Evolutionary conservation across 2,888 invertebrate genomes (phyloP).

Genomic region (Arctia plantaginis): DNA sequence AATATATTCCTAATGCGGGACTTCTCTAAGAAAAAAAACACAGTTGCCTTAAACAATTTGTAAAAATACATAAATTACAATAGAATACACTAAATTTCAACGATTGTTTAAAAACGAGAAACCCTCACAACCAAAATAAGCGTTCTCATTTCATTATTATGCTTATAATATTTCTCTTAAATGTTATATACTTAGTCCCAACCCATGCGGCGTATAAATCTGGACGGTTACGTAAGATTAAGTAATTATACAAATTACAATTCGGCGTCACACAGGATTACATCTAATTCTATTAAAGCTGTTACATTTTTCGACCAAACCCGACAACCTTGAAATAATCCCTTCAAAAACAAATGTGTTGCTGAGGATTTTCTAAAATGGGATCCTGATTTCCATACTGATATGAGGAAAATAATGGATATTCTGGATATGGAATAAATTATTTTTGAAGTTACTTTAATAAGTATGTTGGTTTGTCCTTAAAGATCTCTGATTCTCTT

Average conservation of each 20-base stretch:
- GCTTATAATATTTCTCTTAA: constrained; percentile 14
- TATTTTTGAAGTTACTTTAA: constrained; percentile 11
- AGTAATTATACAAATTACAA: constrained; percentile 47
- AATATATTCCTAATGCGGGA: no score
- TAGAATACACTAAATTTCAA: no score
- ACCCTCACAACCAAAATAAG: background rate
- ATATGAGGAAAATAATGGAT: constrained; percentile 15
- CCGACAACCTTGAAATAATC: constrained; percentile 32
- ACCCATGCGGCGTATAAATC: constrained; percentile 37
- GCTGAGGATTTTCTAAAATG: constrained; percentile 22
- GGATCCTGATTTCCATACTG: constrained; percentile 26
- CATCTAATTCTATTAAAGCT: constrained; percentile 44
- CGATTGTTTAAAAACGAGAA: background rate
- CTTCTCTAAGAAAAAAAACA: no score
- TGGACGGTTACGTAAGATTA: constrained; percentile 43
- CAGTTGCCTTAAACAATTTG: no score
- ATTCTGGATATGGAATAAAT: constrained; percentile 15
- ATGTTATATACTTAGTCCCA: constrained; percentile 31
- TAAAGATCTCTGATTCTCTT: no score
- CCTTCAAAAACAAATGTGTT: constrained; percentile 38
- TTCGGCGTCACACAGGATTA: constrained; percentile 39
- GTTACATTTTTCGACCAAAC: constrained; percentile 29
- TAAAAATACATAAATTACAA: no score
- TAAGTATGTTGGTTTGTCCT: background rate
- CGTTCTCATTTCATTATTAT: constrained; percentile 7